phyloP scores from a whole-genome alignment of 2,888 invertebrate genomes.

The Steinernema carpocapsae region DNA sequence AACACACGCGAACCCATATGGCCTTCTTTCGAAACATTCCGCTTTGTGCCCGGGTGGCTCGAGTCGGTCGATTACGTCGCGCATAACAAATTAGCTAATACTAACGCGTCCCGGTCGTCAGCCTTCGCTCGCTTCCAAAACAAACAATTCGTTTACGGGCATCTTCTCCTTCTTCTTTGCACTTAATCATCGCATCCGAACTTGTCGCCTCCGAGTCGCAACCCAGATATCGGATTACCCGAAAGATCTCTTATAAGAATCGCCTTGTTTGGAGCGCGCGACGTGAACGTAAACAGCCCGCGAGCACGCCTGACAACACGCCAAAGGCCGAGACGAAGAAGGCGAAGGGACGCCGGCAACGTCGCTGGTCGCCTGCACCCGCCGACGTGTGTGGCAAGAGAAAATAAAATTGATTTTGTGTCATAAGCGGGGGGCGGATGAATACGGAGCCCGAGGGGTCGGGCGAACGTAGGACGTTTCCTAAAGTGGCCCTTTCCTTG shows the following conservation, averaged over 20 bases:
- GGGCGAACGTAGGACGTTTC: background rate
- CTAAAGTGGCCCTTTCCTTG: no score
- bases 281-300: background rate
- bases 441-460: background rate
- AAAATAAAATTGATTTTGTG: slow-evolving; percentile 24
- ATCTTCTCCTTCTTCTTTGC: no score
- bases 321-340: no score
- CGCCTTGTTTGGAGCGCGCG: background rate
- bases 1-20: no score
- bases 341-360: no score
- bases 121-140: background rate
- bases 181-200: background rate
- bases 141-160: slow-evolving; percentile 18
- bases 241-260: no score
- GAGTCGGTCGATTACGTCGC: background rate
- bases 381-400: slow-evolving; percentile 23
- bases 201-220: slow-evolving; percentile 21
- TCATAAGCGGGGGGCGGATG: background rate
- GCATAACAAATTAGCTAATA: slow-evolving; percentile 20
- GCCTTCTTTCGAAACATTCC: no score
- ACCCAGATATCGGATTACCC: slow-evolving; percentile 29
- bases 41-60: background rate
- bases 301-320: slow-evolving; percentile 2
- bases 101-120: background rate
- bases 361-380: background rate